These are phyloP conservation scores for Pteria penguin DNA, from an alignment of 2,888 invertebrate species.

Conservation along the genomic window DNA sequence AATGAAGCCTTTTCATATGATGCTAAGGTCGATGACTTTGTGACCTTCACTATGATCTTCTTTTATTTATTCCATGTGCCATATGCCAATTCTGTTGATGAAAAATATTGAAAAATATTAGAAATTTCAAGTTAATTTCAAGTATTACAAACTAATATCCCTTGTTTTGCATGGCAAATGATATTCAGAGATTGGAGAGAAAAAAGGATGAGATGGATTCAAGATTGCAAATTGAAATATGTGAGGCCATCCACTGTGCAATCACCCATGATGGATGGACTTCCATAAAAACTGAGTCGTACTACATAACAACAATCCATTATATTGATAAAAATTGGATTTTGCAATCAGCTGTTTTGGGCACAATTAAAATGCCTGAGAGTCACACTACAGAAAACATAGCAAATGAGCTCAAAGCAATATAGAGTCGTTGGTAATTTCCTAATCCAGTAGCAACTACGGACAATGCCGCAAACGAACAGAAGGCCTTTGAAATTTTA, in stretches of 20 bases:
- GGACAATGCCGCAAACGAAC: constrained; percentile 45
- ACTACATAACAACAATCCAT: constrained; percentile 9
- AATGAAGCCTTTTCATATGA: no score
- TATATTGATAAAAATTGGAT: constrained; percentile 7
- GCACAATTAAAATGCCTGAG: constrained; percentile 1
- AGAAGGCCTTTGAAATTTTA: constrained; percentile 36
- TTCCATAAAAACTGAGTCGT: not conserved
- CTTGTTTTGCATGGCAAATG: no score
- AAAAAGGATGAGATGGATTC: not conserved
- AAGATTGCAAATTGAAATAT: not conserved
- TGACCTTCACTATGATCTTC: no score
- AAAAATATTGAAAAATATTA: no score
- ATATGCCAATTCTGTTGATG: no score
- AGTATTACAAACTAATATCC: no score
- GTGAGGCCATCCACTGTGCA: no score
- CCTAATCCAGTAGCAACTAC: constrained; percentile 20
- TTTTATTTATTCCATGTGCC: no score
- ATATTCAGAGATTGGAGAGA: not conserved
- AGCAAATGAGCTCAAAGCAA: not conserved
- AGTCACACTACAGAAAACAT: constrained; percentile 30
- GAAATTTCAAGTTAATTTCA: no score
- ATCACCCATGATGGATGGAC: constrained; percentile 21
- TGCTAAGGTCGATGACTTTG: no score
- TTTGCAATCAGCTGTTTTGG: constrained; percentile 2
- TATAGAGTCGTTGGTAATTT: not conserved